Conservation (phyloP, 2,113 vertebrate species). For the Coptodon rendalli region DNA sequence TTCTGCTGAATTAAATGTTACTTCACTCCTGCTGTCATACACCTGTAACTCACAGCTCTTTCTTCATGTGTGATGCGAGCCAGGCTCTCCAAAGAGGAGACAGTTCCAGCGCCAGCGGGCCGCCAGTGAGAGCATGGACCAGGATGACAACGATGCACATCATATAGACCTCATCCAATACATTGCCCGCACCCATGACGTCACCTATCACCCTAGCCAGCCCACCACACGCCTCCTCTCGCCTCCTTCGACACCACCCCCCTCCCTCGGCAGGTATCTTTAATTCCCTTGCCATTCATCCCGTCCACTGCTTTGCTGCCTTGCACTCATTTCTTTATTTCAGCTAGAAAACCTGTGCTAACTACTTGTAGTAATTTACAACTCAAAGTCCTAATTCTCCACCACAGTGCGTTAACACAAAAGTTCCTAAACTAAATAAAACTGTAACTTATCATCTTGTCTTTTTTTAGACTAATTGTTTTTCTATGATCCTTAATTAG, state of each 20-base stretch:
- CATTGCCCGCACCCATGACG: slow-evolving; percentile 81
- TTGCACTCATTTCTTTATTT: slow-evolving; percentile 35
- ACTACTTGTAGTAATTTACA: not conserved
- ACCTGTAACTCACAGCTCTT: not conserved
- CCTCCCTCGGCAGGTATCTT: slow-evolving; percentile 98
- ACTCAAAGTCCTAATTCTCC: slow-evolving; percentile 1
- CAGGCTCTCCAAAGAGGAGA: slow-evolving; percentile 89
- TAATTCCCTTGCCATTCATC: slow-evolving; percentile 81
- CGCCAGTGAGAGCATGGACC: slow-evolving; percentile 94
- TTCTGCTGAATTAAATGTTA: slow-evolving; percentile 4
- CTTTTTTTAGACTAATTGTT: not conserved
- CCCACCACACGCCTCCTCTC: slow-evolving; percentile 68
- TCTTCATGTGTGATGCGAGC: not conserved
- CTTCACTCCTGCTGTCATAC: not conserved
- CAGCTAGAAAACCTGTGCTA: not conserved
- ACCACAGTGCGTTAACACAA: not conserved
- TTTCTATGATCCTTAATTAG: not conserved
- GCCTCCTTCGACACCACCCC: slow-evolving; percentile 81
- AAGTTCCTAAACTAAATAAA: not conserved
- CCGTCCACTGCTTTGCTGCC: slow-evolving; percentile 63
- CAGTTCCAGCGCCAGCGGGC: slow-evolving; percentile 95
- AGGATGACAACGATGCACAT: slow-evolving; percentile 78
- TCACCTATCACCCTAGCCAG: slow-evolving; percentile 68
- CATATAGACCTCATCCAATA: slow-evolving; percentile 90
- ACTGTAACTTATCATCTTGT: not conserved